Evolutionary conservation across 2,113 vertebrate genomes (phyloP).

Genomic region (Acrocephalus arundinaceus): DNA sequence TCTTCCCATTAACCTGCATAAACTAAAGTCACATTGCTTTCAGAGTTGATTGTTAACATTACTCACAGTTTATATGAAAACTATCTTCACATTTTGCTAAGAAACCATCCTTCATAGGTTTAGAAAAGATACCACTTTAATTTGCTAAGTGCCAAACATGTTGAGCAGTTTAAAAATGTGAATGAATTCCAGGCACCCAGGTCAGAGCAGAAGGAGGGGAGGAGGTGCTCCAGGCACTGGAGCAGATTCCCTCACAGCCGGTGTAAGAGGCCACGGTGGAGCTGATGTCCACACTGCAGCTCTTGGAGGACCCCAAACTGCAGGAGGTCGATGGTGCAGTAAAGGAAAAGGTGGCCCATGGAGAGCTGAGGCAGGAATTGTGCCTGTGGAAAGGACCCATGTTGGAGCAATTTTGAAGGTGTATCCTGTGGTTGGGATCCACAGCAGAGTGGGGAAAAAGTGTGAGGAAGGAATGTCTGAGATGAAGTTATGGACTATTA

Average conservation of each 20-base stretch:
- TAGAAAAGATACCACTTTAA: neutral
- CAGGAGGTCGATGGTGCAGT: neutral
- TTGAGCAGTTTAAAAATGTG: neutral
- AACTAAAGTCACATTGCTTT: neutral
- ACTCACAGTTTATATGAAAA: neutral
- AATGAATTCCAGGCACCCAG: neutral
- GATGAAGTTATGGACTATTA: neutral
- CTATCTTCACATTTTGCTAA: neutral
- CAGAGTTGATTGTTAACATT: neutral
- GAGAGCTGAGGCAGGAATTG: neutral
- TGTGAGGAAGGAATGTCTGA: neutral
- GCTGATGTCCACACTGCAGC: neutral
- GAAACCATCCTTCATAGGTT: neutral
- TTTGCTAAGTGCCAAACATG: neutral
- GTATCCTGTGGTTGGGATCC: neutral
- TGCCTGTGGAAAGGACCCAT: accelerated
- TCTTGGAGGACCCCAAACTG: neutral
- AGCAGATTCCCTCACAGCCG: neutral
- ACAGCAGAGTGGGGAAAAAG: accelerated
- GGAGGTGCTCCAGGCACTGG: neutral
- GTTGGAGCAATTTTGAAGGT: neutral
- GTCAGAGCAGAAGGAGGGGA: neutral
- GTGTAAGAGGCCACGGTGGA: accelerated
- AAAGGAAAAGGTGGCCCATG: neutral
- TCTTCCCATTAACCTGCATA: neutral